Evolutionary conservation across 1,140 invertebrate genomes (phyloP).

Genomic region (Sitobion miscanthi): DNA sequence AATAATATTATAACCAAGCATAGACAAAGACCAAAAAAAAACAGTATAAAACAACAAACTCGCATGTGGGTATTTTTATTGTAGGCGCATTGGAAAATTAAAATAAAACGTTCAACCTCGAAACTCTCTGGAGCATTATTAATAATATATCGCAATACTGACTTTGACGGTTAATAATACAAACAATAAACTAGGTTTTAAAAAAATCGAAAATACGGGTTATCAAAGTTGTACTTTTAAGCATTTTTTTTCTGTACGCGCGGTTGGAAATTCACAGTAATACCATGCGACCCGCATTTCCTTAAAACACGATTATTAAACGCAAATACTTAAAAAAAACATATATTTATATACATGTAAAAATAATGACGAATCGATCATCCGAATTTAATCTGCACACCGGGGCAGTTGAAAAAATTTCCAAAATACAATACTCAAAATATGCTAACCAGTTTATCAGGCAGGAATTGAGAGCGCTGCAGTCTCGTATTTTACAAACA

Average conservation of each 20-base stretch:
- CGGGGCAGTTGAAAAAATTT: background rate
- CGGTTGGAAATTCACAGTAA: background rate
- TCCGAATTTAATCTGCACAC: background rate
- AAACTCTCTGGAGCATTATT: background rate
- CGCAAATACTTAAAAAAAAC: background rate
- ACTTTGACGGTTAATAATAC: background rate
- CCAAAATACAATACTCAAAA: background rate
- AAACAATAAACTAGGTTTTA: background rate
- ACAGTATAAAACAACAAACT: background rate
- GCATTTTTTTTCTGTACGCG: background rate
- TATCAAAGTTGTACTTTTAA: slow-evolving; percentile 33
- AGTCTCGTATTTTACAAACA: background rate
- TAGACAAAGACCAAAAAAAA: background rate
- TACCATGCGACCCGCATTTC: slow-evolving; percentile 13
- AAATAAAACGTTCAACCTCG: slow-evolving; percentile 12
- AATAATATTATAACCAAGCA: background rate
- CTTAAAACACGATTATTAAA: background rate
- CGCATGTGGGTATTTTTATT: background rate
- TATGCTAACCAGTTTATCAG: background rate
- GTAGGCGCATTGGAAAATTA: background rate
- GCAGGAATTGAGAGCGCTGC: background rate
- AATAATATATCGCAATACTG: background rate
- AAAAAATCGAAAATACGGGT: slow-evolving; percentile 26
- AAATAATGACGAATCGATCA: background rate
- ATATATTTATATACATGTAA: background rate